Percentiles rank a stretch among this genome's conserved stretches.
Conservation (phyloP, 2,797 vertebrate genomes). For the Hyperoplus lanceolatus region DNA sequence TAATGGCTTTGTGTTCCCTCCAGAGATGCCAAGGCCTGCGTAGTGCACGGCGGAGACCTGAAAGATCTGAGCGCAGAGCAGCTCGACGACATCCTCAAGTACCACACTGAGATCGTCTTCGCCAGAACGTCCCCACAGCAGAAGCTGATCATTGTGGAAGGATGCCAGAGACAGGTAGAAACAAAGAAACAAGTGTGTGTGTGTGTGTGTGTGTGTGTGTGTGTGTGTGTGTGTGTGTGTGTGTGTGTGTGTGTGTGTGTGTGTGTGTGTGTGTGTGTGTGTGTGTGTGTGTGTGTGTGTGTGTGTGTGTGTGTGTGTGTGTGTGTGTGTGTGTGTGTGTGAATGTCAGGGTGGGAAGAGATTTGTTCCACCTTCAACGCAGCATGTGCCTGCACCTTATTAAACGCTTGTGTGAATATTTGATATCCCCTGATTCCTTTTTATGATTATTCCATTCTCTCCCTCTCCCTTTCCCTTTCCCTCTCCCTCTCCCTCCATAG, state of each 20-base stretch:
- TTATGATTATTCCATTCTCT: slow-evolving; percentile 36
- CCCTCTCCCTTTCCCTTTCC: not conserved
- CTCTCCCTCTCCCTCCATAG: slow-evolving; percentile 71
- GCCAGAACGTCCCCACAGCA: slow-evolving; percentile 97
- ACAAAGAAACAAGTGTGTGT: not conserved
- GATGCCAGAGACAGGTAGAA: slow-evolving; percentile 94
- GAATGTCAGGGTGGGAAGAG: not conserved
- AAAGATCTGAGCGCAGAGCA: slow-evolving; percentile 92
- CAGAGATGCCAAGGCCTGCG: slow-evolving; percentile 97
- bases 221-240: not conserved
- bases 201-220: not conserved
- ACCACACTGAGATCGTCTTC: slow-evolving; percentile 97
- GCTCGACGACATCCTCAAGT: slow-evolving; percentile 91
- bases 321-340: not conserved
- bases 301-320: not conserved
- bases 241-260: not conserved
- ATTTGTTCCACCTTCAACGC: slow-evolving; percentile 15
- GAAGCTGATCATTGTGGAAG: slow-evolving; percentile 97
- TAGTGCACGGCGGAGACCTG: slow-evolving; percentile 94
- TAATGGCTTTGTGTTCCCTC: not conserved
- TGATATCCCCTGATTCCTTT: slow-evolving; percentile 19
- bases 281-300: not conserved
- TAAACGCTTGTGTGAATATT: slow-evolving; percentile 28
- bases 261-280: not conserved
- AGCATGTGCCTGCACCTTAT: slow-evolving; percentile 20